Evolutionary conservation across 2,888 invertebrate genomes (phyloP), one percentile per base, ranked within the genome.

Genomic region (Drepana falcataria): DNA sequence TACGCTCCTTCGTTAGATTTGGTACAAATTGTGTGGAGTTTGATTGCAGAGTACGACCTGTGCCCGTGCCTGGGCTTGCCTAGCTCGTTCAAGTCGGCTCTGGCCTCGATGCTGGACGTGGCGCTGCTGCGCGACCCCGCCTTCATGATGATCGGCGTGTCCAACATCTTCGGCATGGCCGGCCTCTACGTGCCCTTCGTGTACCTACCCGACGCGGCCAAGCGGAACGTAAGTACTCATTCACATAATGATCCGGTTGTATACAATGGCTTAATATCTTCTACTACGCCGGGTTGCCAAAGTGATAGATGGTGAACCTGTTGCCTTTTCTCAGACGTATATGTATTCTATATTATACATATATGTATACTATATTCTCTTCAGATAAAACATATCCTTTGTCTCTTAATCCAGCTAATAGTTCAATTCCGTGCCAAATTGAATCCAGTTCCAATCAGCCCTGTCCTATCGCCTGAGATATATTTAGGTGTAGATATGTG

Each of bases 141-240:
- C 56, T 97, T 99, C 86, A 94, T 97, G 92, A 90, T 98, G 54
- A 97, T 98, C 74, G 97, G 97, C 58, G 93, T 98, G 54, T 98
- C 97, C 62, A 99, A 98, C 84, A 92, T 99, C 56, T 97, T 99
- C 81, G 99, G 99, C 70, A 98, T 99, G 96, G 96, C 98, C 54
- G 99, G 99, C 64, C 94, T 99, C 55, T 98, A 98, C 85, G 97
- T 99, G 65, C 99, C 99, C 47, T 99, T 98, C 84, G 96, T 98
- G 52, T 99, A 97, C 80, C 93, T 99, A 55, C 96, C 97, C 35
- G 96, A 97, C 69, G 95, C 95, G 54, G 96, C 96, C 7, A 92
- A 85, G 58, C 81, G 91, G 55, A 94, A 95, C 75, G 95, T 95
- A 83, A 93, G 93, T 90, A 52, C 21, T 47, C 40, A 51, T 9